Base-by-base conservation (phyloP, 2,113 vertebrate species). In the Brachirus orientalis region DNA sequence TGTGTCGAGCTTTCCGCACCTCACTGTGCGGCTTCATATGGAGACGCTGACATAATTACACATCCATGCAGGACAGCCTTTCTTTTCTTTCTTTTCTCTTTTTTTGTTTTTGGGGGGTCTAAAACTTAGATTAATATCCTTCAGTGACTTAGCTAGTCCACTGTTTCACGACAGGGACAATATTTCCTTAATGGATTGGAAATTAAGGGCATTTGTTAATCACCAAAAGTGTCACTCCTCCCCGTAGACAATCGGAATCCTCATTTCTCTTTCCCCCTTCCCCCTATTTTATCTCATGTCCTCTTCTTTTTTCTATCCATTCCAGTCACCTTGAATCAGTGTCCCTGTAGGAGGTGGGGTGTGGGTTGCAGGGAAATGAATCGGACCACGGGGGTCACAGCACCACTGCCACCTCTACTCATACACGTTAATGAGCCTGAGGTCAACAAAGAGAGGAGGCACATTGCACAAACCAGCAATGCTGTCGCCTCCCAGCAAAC, bases 41-140 rank as follows among this genome's bases (percentile, higher is more conserved):
- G 59, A 83, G 85, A 62, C 81, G 19, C 64, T 71, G 75, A 63
- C 77, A 63, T 80, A 83, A 87, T 90, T 85, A 84, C 79, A 74
- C 63, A 51, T 72, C 45, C 19, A 35, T 41, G 19, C 71, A 72
- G 73, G 70, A 84, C 59, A 28, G 18, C 63, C 63, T 19, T 60
- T 13, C 11, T 36, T 38, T 28, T 22, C 41, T 10, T n/a, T 10
- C 12, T 40, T 40, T 40, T 8, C 1, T 40, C 12, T 40, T 41
- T 10, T 8, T 41, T 8, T 13, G 37, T 40, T 41, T 13, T 41
- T 12, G 40, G 40, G 14, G 4, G 44, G 44, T 45, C 3, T 45
- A 6, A 28, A 4, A 28, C 52, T 67, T 36, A 4, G 19, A 17
- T 14, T 7, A 28, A 45, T 50, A 41, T 70, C 46, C 47, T 65